These are phyloP conservation scores for Arctia plantaginis DNA, from an alignment of 2,888 invertebrate genomes.

Conservation along the genomic window DNA sequence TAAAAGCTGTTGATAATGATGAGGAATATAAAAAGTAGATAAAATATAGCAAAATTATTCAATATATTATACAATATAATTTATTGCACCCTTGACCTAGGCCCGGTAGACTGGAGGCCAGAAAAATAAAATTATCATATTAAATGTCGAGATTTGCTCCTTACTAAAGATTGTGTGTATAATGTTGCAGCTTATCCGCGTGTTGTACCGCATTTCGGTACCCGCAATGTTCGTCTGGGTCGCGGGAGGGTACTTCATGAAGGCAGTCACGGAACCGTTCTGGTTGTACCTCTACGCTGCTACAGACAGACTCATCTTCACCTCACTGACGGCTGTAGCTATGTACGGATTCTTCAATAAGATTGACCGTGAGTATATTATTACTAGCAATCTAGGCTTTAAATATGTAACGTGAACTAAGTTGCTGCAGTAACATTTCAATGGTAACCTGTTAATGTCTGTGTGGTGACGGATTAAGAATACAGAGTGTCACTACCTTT, in stretches of 20 bases:
- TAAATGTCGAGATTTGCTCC: neutral
- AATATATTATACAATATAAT: too few species aligned
- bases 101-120: neutral
- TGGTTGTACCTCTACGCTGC: conserved; percentile 59
- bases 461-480: too few species aligned
- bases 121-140: neutral
- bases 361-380: conserved; percentile 60
- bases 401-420: neutral
- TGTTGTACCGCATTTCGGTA: conserved; percentile 54
- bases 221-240: conserved; percentile 60
- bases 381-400: neutral
- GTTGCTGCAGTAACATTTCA: too few species aligned
- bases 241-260: conserved; percentile 56
- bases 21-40: too few species aligned
- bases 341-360: conserved; percentile 65
- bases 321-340: conserved; percentile 49
- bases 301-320: conserved; percentile 63
- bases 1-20: too few species aligned
- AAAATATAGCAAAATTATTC: too few species aligned
- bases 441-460: too few species aligned
- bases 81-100: too few species aligned
- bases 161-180: neutral
- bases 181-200: conserved; percentile 32
- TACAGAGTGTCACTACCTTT: too few species aligned
- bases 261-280: conserved; percentile 36